Conservation (phyloP, 1,140 invertebrate genomes). For the Neuroterus valhalla region DNA sequence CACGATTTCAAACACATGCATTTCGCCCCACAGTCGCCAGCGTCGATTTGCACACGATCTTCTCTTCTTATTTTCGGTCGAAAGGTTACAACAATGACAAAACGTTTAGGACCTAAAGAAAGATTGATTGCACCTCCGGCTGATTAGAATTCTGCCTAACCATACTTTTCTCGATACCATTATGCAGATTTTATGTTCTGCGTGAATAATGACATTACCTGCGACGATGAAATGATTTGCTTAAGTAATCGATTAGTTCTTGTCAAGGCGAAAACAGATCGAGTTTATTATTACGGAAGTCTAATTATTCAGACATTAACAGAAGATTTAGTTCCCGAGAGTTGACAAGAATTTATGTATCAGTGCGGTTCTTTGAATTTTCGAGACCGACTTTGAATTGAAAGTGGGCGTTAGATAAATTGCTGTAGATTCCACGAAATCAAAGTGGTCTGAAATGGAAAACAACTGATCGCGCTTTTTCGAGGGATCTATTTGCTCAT, state of each 20-base stretch:
- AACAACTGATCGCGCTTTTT: background rate
- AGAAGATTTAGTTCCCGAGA: too few species aligned
- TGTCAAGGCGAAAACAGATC: background rate
- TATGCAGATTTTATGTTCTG: conserved; percentile 8
- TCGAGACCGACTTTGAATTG: too few species aligned
- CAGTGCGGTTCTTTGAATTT: too few species aligned
- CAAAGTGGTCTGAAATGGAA: background rate
- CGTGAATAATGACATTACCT: background rate
- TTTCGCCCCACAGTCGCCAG: background rate
- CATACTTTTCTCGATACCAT: conserved; percentile 14
- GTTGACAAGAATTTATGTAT: too few species aligned
- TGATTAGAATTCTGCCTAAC: background rate
- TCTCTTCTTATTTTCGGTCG: background rate
- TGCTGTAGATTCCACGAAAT: background rate
- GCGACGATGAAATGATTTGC: conserved; percentile 16
- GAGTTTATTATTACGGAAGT: conserved; percentile 18
- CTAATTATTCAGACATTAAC: background rate
- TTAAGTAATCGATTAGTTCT: conserved; percentile 21
- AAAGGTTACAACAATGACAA: background rate
- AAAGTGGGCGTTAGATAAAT: background rate
- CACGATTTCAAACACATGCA: background rate
- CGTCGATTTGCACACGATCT: background rate
- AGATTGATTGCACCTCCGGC: background rate
- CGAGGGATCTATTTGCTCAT: background rate
- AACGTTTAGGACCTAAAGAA: background rate